Evolutionary conservation across 2,888 invertebrate species (phyloP), one percentile per base, ranked within the genome.

Genomic region (Phaedon cochleariae): DNA sequence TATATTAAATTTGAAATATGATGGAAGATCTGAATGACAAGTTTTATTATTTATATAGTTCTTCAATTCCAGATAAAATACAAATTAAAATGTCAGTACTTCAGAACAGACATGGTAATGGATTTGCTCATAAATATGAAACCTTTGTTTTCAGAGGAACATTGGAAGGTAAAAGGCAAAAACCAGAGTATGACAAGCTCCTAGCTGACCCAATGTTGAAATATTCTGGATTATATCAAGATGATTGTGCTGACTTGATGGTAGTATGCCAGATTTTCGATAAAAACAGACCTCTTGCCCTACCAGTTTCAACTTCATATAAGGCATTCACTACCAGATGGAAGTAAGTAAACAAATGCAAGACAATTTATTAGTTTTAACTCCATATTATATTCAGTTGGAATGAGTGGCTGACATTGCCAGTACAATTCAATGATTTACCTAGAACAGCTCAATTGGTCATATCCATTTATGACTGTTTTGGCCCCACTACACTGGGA

Each of bases 371-470:
- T 20, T 31, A 34, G 54, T 53, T 26, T 15, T 17, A 29, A 41
- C 18, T 31, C 41, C 7, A 41, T n/a, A 10, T 37, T 60, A 22
- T 22, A 84, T 85, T 18, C 81, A 97, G 96, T 80, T 98, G 98
- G 98, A 98, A 97, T 81, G 97, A 98, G 84, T 98, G 98, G 97
- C 87, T 98, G 31, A 91, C 90, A 0, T 85, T 98, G 61, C 97
- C 98, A 0, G 87, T 98, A 31, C 91, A 92, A 81, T 97, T 92
- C 84, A 94, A 93, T 78, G 97, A 98, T 82, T 84, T 98, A 37
- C 97, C 98, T 0, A 87, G 95, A 62, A 92, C 93, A 78, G 92
- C 97, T 0, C 89, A 91, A 67, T 85, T 98, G 9, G 93, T 93
- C 0, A 88, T 98, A 79, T 96, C 96, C 5, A 90, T 98, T 58